Conservation (phyloP, 2,888 invertebrate genomes). For the Lagria hirta region DNA sequence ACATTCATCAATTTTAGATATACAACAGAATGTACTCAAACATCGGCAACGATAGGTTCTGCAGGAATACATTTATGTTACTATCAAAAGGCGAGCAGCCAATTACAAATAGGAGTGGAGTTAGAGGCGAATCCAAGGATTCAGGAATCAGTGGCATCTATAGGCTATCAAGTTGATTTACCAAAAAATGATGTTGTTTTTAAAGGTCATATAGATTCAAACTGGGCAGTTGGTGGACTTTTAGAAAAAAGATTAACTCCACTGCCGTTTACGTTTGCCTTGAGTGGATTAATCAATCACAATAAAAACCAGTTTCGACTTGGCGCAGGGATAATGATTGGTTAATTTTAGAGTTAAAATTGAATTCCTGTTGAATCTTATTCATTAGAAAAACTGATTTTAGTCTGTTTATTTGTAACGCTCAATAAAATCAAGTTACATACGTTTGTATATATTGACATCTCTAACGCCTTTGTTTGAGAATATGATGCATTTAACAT, state of each 20-base stretch:
- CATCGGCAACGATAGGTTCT: constrained; percentile 75
- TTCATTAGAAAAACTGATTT: constrained; percentile 21
- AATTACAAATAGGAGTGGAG: constrained; percentile 91
- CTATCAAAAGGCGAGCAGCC: constrained; percentile 91
- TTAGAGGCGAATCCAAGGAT: constrained; percentile 89
- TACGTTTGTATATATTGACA: constrained; percentile 21
- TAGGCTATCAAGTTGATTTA: constrained; percentile 93
- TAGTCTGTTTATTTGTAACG: constrained; percentile 22
- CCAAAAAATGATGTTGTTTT: constrained; percentile 93
- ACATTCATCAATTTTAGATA: constrained; percentile 52
- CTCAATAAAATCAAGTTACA: constrained; percentile 19
- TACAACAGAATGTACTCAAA: constrained; percentile 62
- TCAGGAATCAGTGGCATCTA: constrained; percentile 86
- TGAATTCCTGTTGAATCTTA: constrained; percentile 32
- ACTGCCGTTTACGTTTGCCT: constrained; percentile 88
- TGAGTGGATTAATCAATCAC: constrained; percentile 92
- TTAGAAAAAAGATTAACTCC: constrained; percentile 93
- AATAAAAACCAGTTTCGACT: constrained; percentile 89
- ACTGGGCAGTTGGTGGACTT: constrained; percentile 91
- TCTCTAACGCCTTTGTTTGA: too few species aligned
- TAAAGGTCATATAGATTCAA: constrained; percentile 90
- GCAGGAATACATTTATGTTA: constrained; percentile 87
- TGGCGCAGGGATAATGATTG: constrained; percentile 93
- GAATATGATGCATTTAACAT: too few species aligned
- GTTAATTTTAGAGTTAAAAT: constrained; percentile 58